These are phyloP conservation scores for Eilema depressum DNA, from an alignment of 2,888 invertebrate genomes.

Conservation along the genomic window DNA sequence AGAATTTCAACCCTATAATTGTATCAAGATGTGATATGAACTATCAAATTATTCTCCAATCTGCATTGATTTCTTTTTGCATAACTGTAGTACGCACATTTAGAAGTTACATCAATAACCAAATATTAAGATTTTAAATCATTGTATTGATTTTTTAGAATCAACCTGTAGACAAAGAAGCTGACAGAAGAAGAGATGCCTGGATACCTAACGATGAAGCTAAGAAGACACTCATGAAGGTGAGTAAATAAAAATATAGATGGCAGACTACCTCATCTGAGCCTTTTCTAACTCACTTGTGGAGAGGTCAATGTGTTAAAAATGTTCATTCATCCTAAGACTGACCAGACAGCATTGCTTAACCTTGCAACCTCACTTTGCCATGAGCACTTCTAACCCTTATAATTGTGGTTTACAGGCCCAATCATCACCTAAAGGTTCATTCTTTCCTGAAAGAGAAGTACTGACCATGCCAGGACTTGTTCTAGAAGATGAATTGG, in stretches of 20 bases:
- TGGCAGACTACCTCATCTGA: not conserved
- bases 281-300: no score
- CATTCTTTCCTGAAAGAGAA: constrained; percentile 90
- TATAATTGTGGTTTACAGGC: constrained; percentile 61
- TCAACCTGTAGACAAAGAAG: constrained; percentile 84
- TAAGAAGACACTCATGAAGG: constrained; percentile 88
- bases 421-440: constrained; percentile 89
- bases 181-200: constrained; percentile 89
- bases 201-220: constrained; percentile 95
- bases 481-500: constrained; percentile 93
- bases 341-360: no score
- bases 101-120: not conserved
- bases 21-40: no score
- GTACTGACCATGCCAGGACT: constrained; percentile 95
- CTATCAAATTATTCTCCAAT: no score
- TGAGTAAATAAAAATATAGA: not conserved
- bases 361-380: no score
- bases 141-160: constrained; percentile 59
- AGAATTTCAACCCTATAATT: no score
- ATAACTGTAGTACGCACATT: not conserved
- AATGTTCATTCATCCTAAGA: no score
- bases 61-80: no score
- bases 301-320: no score
- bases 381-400: no score
- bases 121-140: not conserved